phyloP scores from a whole-genome alignment of 1,140 invertebrate genomes.

The Daktulosphaira vitifoliae region DNA sequence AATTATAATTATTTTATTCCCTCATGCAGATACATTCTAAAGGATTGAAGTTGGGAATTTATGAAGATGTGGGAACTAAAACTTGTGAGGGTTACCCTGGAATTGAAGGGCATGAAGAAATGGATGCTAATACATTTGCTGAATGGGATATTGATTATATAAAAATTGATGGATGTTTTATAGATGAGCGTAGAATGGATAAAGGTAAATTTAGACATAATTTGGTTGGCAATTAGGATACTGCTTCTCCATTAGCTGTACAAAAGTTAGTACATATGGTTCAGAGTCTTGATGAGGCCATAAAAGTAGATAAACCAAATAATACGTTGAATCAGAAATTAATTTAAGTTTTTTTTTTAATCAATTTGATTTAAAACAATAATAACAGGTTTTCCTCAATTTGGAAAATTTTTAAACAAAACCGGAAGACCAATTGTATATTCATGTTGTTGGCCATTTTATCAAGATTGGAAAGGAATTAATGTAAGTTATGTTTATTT shows the following conservation, averaged over 20 bases:
- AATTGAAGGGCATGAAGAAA: slow-evolving; percentile 70
- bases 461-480: slow-evolving; percentile 48
- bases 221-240: too few species aligned
- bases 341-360: too few species aligned
- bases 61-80: slow-evolving; percentile 90
- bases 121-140: slow-evolving; percentile 84
- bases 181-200: slow-evolving; percentile 46
- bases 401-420: slow-evolving; percentile 62
- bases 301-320: too few species aligned
- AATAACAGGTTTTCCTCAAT: slow-evolving; percentile 58
- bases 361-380: slow-evolving; percentile 37
- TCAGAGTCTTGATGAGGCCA: too few species aligned
- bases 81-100: slow-evolving; percentile 96
- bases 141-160: slow-evolving; percentile 95
- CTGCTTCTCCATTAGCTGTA: too few species aligned
- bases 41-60: slow-evolving; percentile 93
- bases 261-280: too few species aligned
- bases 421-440: slow-evolving; percentile 77
- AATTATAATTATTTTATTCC: slow-evolving; percentile 47
- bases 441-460: slow-evolving; percentile 82
- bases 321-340: too few species aligned
- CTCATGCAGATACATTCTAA: slow-evolving; percentile 88
- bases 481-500: too few species aligned
- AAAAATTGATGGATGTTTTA: slow-evolving; percentile 91
- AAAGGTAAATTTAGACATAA: slow-evolving; percentile 27